Base-by-base conservation (phyloP, 1,140 invertebrate genomes). In the Atopsyche davidsoni region DNA sequence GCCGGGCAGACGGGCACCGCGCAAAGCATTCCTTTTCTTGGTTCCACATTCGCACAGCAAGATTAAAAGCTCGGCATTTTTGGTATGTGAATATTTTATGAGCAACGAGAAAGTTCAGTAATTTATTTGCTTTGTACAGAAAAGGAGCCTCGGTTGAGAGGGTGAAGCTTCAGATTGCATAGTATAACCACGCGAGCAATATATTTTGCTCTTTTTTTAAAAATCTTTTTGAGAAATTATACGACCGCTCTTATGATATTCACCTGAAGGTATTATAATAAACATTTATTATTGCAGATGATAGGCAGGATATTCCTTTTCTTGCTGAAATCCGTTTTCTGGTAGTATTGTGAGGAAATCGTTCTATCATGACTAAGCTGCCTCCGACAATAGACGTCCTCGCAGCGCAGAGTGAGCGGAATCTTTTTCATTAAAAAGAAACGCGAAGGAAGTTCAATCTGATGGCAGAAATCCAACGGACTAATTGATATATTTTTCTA, bases 301-400 rank as follows among this genome's bases (percentile, higher is more conserved):
- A n/a, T n/a, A n/a, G n/a, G n/a, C n/a, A n/a, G n/a, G n/a, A n/a
- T n/a, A n/a, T n/a, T n/a, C n/a, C n/a, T n/a, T n/a, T n/a, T n/a
- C n/a, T n/a, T n/a, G n/a, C n/a, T n/a, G n/a, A n/a, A n/a, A n/a
- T n/a, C n/a, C n/a, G n/a, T n/a, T n/a, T n/a, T n/a, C n/a, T n/a
- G n/a, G n/a, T n/a, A n/a, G n/a, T n/a, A n/a, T n/a, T n/a, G n/a
- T n/a, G n/a, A n/a, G n/a, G n/a, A n/a, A 46, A 54, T 31, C 34
- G 28, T 54, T 56, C 55, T 21, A 57, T 57, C 55, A 53, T 53
- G 55, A 57, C 45, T 46, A 42, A 52, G 50, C 41, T 25, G 23
- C 17, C 9, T 16, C 14, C 13, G 23, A 55, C 53, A 55, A 50
- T 50, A 42, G 34, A 40, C 19, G 35, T 45, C 31, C 34, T 10